A percentile compares a stretch with the other conserved stretches of the same genome.
Conservation (phyloP, 2,797 vertebrate genomes). For the Xenentodon cancila region DNA sequence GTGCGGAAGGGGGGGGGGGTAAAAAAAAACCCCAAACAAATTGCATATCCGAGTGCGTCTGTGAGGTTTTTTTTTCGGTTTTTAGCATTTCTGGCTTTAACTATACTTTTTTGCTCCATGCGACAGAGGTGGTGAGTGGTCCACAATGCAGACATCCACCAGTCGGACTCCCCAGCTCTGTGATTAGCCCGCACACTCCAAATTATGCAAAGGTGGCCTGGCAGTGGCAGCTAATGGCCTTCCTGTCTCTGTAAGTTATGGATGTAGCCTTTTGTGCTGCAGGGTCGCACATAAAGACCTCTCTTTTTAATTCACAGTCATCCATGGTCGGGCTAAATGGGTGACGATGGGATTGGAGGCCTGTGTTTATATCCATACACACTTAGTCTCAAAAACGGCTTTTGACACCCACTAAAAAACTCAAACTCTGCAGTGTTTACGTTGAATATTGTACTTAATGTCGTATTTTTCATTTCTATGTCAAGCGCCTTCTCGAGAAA, state of each 20-base stretch:
- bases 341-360: slow-evolving; percentile 81
- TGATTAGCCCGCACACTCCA: slow-evolving; percentile 78
- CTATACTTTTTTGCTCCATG: slow-evolving; percentile 31
- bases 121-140: slow-evolving; percentile 24
- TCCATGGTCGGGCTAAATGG: slow-evolving; percentile 85
- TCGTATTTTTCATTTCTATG: slow-evolving; percentile 6
- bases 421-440: slow-evolving; percentile 52
- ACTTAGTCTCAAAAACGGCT: slow-evolving; percentile 70
- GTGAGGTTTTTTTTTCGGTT: too few species aligned
- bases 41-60: slow-evolving; percentile 11
- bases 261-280: slow-evolving; percentile 83
- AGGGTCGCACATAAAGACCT: slow-evolving; percentile 85
- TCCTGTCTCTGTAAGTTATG: slow-evolving; percentile 84
- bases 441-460: slow-evolving; percentile 61
- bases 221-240: slow-evolving; percentile 77
- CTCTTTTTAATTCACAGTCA: slow-evolving; percentile 85
- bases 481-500: slow-evolving; percentile 21
- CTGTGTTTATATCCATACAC: slow-evolving; percentile 63
- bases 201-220: slow-evolving; percentile 85
- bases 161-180: slow-evolving; percentile 71
- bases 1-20: slow-evolving; percentile 23
- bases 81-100: slow-evolving; percentile 17
- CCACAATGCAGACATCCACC: slow-evolving; percentile 34
- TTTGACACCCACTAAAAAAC: slow-evolving; percentile 66
- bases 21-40: too few species aligned